Percentiles rank a stretch among this genome's conserved stretches.
phyloP scores from a whole-genome alignment of 2,888 invertebrate species.

The Melinopterus prodromus region DNA sequence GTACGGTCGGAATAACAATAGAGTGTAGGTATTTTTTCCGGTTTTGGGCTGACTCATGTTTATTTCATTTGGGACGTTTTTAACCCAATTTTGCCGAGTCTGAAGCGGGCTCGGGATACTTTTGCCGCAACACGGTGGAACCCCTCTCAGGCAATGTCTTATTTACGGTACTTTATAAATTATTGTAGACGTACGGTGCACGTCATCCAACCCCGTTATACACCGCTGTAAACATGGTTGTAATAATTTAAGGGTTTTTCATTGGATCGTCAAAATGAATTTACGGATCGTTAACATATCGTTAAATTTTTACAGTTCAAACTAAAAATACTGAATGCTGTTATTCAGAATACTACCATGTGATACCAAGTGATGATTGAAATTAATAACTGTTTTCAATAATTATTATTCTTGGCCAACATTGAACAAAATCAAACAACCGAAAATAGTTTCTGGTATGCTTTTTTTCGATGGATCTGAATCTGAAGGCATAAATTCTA shows the following conservation, averaged over 20 bases:
- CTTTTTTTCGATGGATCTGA: too few species aligned
- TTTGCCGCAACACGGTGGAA: not conserved
- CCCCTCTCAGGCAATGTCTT: not conserved
- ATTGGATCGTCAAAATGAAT: not conserved
- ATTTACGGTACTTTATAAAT: not conserved
- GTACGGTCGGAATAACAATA: conserved; percentile 26
- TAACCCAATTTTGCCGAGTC: conserved; percentile 27
- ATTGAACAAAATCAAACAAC: too few species aligned
- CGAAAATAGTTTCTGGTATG: too few species aligned
- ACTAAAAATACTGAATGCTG: too few species aligned
- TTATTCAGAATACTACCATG: too few species aligned
- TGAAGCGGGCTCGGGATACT: not conserved
- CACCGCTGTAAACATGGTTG: not conserved
- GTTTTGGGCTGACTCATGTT: conserved; percentile 32
- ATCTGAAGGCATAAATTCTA: too few species aligned
- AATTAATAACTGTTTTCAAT: too few species aligned
- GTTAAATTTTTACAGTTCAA: not conserved
- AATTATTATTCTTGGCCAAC: too few species aligned
- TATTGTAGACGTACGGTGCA: not conserved
- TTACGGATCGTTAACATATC: not conserved
- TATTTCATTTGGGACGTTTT: conserved; percentile 32
- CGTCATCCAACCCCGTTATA: not conserved
- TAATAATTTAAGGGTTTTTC: not conserved
- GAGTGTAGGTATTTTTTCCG: not conserved
- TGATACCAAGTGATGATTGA: too few species aligned